Base-by-base conservation (phyloP, 2,888 invertebrate species). In the Temnothorax ravouxi region DNA sequence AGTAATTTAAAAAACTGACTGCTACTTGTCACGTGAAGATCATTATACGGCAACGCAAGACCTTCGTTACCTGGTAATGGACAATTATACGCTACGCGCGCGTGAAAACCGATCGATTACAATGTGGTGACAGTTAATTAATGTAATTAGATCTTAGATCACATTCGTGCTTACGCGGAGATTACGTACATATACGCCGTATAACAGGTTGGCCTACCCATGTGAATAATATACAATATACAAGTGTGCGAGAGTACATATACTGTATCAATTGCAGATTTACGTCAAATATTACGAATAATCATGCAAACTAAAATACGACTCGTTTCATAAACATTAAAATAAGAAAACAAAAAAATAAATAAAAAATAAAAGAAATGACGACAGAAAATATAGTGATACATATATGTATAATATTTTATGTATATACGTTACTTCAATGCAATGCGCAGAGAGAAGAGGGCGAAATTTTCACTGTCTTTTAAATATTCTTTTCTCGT, bases 131-230 rank as follows among this genome's bases (percentile, higher is more conserved):
- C 89, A 87, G 86, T 90, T 88, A 86, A 89, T 89, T 88, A 89
- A 85, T 81, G 90, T 86, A 89, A 89, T 89, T 89, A 89, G 86
- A 89, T 89, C 84, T 89, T 89, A 89, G 86, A 89, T 89, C 84
- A 50, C 75, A 80, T 34, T 75, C 71, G 86, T 74, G 86, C 75
- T 86, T 84, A 83, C 85, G 83, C 41, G 56, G 54, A 75, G 72
- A 84, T 88, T 85, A 85, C 69, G 76, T 66, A 77, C 47, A 76
- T 77, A 77, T 83, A 61, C 34, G 25, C 29, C 25, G 67, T 71
- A 79, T 71, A 79, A 79, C 79, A 59, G 72, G 21, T 25, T 59
- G 72, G 18, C 47, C 47, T 79, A 69, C 44, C 69, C n/a, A n/a
- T 59, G 59, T 38, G 47, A 79, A 71, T 79, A 61, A 79, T 79